A percentile compares a stretch with the other conserved stretches of the same genome.
These are phyloP conservation scores for Drosophila nasuta DNA, from an alignment of 1,140 invertebrate genomes.

Conservation along the genomic window DNA sequence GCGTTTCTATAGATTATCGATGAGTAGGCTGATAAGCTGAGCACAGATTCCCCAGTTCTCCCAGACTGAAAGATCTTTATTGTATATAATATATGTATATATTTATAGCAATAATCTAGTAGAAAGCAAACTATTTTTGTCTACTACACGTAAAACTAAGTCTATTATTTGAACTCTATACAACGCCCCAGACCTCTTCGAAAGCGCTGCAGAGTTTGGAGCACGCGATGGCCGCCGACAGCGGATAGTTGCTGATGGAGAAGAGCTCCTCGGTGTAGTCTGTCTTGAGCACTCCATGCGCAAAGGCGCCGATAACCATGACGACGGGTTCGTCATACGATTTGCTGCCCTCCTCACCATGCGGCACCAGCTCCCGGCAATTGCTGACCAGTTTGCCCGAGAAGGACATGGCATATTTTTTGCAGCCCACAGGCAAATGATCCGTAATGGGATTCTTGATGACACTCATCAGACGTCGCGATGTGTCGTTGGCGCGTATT, in stretches of 20 bases:
- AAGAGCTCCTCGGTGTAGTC: constrained; percentile 96
- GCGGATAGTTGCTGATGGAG: constrained; percentile 97
- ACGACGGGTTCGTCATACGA: constrained; percentile 92
- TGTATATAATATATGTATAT: too few species aligned
- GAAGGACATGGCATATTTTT: constrained; percentile 96
- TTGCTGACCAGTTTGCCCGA: constrained; percentile 92
- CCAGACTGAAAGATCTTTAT: too few species aligned
- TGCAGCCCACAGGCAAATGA: constrained; percentile 97
- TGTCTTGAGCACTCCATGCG: constrained; percentile 95
- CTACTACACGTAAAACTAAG: constrained; percentile 12
- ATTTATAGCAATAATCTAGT: constrained; percentile 14
- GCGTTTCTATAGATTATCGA: too few species aligned
- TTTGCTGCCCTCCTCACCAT: constrained; percentile 65
- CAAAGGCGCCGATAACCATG: constrained; percentile 98
- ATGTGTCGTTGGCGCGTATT: constrained; percentile 94
- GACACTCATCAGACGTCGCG: constrained; percentile 97
- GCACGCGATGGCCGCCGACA: constrained; percentile 98
- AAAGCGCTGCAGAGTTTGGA: constrained; percentile 98
- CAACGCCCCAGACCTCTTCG: constrained; percentile 97
- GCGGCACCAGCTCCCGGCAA: constrained; percentile 92
- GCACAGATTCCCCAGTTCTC: too few species aligned
- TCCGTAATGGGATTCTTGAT: constrained; percentile 98
- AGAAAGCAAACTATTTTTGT: constrained; percentile 3
- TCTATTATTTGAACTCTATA: constrained; percentile 13
- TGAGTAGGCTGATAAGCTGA: too few species aligned